These are phyloP conservation scores for Psittacara wagleri DNA, from an alignment of 2,113 vertebrate species.

Conservation along the genomic window DNA sequence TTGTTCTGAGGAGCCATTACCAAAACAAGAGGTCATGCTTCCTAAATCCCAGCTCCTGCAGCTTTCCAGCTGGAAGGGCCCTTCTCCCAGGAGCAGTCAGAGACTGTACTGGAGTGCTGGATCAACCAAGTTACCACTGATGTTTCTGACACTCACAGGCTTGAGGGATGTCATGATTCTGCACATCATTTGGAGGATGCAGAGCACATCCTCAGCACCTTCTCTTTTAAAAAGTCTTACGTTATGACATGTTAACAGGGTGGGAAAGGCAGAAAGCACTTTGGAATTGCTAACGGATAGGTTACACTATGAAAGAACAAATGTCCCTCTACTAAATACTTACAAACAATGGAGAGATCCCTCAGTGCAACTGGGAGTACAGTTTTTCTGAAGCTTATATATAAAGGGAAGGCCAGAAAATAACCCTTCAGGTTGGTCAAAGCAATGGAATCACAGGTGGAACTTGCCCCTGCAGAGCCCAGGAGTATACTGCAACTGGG, in stretches of 20 bases:
- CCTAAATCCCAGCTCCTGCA: background rate
- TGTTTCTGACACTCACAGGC: background rate
- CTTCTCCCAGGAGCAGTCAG: background rate
- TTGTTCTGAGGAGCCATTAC: background rate
- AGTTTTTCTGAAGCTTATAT: background rate
- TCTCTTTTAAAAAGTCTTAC: accelerated
- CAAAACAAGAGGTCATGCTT: background rate
- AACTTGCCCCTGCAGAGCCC: background rate
- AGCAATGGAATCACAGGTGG: background rate
- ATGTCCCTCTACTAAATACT: background rate
- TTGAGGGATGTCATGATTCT: background rate
- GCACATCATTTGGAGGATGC: accelerated
- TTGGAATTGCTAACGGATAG: background rate
- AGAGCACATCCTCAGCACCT: background rate
- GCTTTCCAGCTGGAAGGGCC: background rate
- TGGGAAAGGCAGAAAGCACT: background rate
- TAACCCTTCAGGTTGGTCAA: background rate
- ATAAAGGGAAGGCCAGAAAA: background rate
- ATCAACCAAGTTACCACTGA: background rate
- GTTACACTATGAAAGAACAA: accelerated
- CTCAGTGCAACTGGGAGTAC: accelerated
- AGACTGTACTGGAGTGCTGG: accelerated
- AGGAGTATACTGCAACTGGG: background rate
- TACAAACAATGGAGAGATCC: background rate
- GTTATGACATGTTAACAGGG: background rate